Conservation (phyloP, 2,888 invertebrate genomes). For the Amorpha juglandis region DNA sequence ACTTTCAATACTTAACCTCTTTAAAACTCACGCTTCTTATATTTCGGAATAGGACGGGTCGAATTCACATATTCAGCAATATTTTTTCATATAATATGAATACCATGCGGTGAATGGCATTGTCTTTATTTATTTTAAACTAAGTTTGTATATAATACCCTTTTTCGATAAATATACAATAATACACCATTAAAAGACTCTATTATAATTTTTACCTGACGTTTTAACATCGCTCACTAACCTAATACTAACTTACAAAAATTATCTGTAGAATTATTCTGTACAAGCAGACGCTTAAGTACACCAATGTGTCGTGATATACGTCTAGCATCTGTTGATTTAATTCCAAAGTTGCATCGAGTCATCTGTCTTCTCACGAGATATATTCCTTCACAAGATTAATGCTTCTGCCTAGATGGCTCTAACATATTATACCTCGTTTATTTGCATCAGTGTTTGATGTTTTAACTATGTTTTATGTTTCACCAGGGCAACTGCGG, state of each 20-base stretch:
- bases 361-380: slow-evolving; percentile 30
- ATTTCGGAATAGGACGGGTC: too few species aligned
- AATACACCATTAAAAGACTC: too few species aligned
- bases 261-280: neutral
- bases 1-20: neutral
- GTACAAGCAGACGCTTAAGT: neutral
- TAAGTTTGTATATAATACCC: neutral
- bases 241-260: neutral
- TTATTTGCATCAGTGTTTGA: slow-evolving; percentile 21
- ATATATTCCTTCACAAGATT: slow-evolving; percentile 30
- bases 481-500: slow-evolving; percentile 1
- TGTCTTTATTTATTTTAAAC: neutral
- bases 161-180: too few species aligned
- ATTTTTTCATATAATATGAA: neutral
- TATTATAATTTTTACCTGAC: neutral
- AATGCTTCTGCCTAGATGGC: slow-evolving; percentile 27
- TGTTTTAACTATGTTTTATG: slow-evolving; percentile 10
- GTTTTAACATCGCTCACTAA: neutral
- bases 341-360: slow-evolving; percentile 29
- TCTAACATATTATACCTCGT: slow-evolving; percentile 16
- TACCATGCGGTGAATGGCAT: neutral
- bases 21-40: neutral
- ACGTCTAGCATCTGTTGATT: slow-evolving; percentile 30
- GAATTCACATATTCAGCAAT: slow-evolving; percentile 13
- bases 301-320: neutral